phyloP scores from a whole-genome alignment of 2,113 vertebrate species.

The Epinephelus lanceolatus region DNA sequence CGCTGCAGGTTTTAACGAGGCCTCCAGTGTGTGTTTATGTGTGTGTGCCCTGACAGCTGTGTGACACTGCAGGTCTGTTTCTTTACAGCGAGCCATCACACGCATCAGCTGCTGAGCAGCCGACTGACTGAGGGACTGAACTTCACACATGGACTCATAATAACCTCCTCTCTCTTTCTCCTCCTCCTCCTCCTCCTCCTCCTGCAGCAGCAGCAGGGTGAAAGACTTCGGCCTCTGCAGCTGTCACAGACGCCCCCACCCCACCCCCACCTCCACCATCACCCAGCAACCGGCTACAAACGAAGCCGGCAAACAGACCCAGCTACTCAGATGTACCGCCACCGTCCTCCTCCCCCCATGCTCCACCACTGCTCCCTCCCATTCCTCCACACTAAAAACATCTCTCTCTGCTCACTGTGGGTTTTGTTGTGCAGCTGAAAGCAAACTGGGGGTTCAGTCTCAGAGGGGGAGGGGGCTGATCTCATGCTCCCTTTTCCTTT shows the following conservation, averaged over 20 bases:
- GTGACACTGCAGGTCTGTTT: conserved; percentile 19
- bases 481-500: not conserved
- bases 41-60: not conserved
- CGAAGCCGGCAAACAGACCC: conserved; percentile 38
- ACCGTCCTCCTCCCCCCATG: not conserved
- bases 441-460: conserved; percentile 5
- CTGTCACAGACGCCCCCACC: conserved; percentile 39
- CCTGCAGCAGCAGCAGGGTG: not conserved
- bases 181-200: not conserved
- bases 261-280: conserved; percentile 10
- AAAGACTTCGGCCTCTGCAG: conserved; percentile 46
- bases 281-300: conserved; percentile 45
- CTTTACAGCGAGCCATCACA: conserved; percentile 1
- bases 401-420: conserved; percentile 16
- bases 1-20: conserved; percentile 2
- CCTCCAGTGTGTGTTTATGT: not conserved
- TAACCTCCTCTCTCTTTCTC: not conserved
- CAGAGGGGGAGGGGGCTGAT: not conserved
- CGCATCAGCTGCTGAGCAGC: conserved; percentile 33
- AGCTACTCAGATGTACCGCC: not conserved
- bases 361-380: not conserved
- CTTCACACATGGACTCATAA: conserved; percentile 50
- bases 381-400: conserved; percentile 8
- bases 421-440: conserved; percentile 53
- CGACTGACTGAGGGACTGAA: conserved; percentile 25